These are phyloP conservation scores for Sminthopsis crassicaudata DNA, from an alignment of 2,113 vertebrate species.

Conservation along the genomic window DNA sequence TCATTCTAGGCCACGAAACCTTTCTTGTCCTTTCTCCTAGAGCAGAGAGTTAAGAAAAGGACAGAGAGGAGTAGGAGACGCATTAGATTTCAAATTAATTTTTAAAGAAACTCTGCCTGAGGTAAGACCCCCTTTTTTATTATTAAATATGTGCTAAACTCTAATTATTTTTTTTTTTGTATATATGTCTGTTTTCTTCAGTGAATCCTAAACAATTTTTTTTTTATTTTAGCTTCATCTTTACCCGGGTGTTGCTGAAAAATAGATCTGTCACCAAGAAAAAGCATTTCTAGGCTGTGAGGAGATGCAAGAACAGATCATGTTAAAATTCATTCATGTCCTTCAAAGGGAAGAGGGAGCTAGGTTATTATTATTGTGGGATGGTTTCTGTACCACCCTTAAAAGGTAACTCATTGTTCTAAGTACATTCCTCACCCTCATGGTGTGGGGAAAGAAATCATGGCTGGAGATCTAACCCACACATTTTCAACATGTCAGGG, in stretches of 20 bases:
- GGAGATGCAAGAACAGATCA: neutral
- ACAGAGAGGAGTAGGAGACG: neutral
- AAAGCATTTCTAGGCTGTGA: neutral
- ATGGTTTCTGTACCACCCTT: neutral
- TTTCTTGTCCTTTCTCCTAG: conserved; percentile 29
- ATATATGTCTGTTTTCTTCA: neutral
- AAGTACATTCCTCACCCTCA: neutral
- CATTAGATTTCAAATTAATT: neutral
- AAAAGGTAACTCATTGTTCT: neutral
- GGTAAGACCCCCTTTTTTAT: neutral
- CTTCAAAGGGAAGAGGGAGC: neutral
- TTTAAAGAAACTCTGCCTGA: conserved; percentile 3
- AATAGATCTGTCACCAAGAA: neutral
- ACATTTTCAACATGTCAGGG: neutral
- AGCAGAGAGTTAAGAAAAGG: conserved; percentile 17
- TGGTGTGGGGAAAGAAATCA: neutral
- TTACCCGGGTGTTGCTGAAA: neutral
- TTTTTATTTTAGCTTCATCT: neutral
- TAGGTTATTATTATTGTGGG: neutral
- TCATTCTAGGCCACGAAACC: conserved; percentile 19
- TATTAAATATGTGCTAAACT: neutral
- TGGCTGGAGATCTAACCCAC: neutral
- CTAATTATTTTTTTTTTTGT: neutral
- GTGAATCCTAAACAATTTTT: neutral
- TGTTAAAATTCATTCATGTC: neutral